Evolutionary conservation across 2,113 vertebrate genomes (phyloP).

Genomic region (Nasalis larvatus): DNA sequence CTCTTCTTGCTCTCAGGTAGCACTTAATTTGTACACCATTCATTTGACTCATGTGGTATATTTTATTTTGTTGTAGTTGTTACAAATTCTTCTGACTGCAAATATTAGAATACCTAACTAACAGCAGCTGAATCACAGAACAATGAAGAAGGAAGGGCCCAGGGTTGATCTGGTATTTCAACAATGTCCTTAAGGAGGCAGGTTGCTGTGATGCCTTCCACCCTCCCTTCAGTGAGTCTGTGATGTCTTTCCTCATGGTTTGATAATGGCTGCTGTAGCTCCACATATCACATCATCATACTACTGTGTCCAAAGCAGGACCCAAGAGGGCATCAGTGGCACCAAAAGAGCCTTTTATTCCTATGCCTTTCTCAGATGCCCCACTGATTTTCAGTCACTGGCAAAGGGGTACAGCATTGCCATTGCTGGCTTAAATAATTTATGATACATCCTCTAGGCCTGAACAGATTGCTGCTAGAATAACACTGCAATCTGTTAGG

Average conservation of each 20-base stretch:
- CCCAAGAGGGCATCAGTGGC: background rate
- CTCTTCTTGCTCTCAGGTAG: background rate
- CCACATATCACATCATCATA: background rate
- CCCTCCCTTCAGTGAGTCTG: background rate
- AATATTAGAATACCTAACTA: background rate
- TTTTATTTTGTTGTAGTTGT: constrained; percentile 15
- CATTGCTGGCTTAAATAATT: background rate
- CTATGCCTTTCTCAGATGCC: background rate
- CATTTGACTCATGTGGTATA: background rate
- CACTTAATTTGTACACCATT: background rate
- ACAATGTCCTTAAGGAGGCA: constrained; percentile 11
- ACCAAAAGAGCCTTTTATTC: background rate
- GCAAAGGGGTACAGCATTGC: background rate
- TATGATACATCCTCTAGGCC: background rate
- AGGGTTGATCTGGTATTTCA: background rate
- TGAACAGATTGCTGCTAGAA: background rate
- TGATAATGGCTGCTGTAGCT: constrained; percentile 22
- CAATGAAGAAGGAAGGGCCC: background rate
- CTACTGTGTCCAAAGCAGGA: background rate
- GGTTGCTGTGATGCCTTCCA: background rate
- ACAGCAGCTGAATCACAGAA: background rate
- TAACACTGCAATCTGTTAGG: background rate
- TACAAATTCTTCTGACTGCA: constrained; percentile 25
- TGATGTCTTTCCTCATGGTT: background rate
- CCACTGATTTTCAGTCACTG: background rate